Base-by-base conservation (phyloP, 2,888 invertebrate species). In the Gonocerus acuteangulatus region DNA sequence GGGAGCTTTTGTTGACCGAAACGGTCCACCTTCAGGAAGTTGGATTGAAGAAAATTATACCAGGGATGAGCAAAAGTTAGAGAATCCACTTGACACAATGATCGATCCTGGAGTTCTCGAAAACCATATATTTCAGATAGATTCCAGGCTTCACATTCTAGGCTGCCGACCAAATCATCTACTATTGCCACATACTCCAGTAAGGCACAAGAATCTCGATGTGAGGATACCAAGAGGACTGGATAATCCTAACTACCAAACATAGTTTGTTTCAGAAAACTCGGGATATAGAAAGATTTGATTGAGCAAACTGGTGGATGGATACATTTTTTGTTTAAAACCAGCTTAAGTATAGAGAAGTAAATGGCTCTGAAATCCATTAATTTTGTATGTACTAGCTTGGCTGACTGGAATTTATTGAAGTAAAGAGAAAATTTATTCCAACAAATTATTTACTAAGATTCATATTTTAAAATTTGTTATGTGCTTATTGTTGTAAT, bases 161-260 rank as follows among this genome's bases (percentile, higher is more conserved):
- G 69, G 70, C 34, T 71, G 71, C 64, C 67, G 70, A 22, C 70
- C 71, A 16, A 68, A 68, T 23, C 69, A 70, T 47, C 66, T 71
- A 22, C 65, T 71, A 15, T 63, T 71, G 13, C 70, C 70, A 4
- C 68, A 68, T 61, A 67, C 68, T 34, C 68, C 69, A 18, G 56
- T 62, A 42, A 64, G 65, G 56, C 51, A 63, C 44, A 60, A 57
- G 57, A 63, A 65, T 19, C 51, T 66, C 13, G 67, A 68, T 52
- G 63, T 66, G 56, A 67, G 67, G 67, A 67, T 66, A 62, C 62
- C 62, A 16, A 62, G 65, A 42, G 68, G 69, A 1, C 63, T 69
- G 21, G 69, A 70, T 57, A 70, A 70, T 63, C 69, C 69, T 18
- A 70, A 70, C 61, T 69, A 69, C 47, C 66, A 67, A 58, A 65